A percentile compares a stretch with the other conserved stretches of the same genome.
Conservation (phyloP, 2,113 vertebrate species). For the Scortum barcoo region DNA sequence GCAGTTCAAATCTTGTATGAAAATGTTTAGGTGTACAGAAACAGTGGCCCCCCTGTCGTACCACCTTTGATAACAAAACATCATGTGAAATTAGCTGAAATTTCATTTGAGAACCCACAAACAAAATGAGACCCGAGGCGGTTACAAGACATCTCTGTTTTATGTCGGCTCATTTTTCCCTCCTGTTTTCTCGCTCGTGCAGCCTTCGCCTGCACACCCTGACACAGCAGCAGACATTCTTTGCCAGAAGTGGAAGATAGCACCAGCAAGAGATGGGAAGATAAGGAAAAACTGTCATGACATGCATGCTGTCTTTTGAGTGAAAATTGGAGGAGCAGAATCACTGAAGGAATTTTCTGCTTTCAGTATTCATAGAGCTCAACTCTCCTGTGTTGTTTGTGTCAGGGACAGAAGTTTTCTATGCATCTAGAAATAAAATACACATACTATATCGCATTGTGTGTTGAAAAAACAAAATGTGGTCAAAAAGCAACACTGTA, state of each 20-base stretch:
- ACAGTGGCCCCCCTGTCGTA: neutral
- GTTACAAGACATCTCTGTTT: constrained; percentile 23
- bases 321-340: constrained; percentile 53
- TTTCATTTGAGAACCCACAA: neutral
- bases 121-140: neutral
- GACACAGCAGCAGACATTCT: constrained; percentile 74
- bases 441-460: neutral
- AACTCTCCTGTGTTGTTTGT: constrained; percentile 12
- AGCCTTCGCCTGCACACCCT: constrained; percentile 60
- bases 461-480: constrained; percentile 36
- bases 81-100: neutral
- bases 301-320: constrained; percentile 65
- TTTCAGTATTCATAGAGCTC: constrained; percentile 10
- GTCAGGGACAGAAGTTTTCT: neutral
- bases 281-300: constrained; percentile 77
- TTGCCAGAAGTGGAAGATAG: constrained; percentile 66
- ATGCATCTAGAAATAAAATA: constrained; percentile 7
- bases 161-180: constrained; percentile 39
- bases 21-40: neutral
- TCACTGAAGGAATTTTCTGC: constrained; percentile 51
- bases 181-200: constrained; percentile 43
- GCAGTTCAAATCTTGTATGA: neutral
- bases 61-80: neutral
- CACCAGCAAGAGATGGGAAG: constrained; percentile 61
- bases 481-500: constrained; percentile 30